Conservation (phyloP, 2,797 vertebrate genomes). For the Fratercula arctica region DNA sequence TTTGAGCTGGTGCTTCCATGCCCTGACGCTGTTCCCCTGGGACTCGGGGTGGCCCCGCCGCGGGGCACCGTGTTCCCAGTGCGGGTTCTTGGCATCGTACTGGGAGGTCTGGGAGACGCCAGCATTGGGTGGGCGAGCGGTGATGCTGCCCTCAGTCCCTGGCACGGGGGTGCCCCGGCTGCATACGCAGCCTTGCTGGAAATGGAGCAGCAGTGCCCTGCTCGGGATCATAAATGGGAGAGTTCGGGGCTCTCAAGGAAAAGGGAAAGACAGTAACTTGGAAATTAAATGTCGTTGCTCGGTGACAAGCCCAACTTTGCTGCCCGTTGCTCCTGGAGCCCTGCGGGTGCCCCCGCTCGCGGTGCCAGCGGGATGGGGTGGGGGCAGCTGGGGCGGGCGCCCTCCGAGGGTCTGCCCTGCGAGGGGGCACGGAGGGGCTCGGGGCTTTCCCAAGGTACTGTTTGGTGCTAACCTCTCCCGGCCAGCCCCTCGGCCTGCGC, state of each 20-base stretch:
- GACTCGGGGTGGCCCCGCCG: fast-evolving
- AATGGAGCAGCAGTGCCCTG: background rate
- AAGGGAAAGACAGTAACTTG: background rate
- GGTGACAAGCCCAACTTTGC: background rate
- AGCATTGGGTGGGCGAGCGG: fast-evolving
- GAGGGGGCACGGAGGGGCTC: fast-evolving
- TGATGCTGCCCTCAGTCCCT: background rate
- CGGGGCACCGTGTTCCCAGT: fast-evolving
- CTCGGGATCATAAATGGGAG: background rate
- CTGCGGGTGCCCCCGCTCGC: fast-evolving
- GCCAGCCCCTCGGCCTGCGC: background rate
- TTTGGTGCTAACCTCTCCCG: constrained; percentile 5
- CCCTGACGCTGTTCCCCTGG: background rate
- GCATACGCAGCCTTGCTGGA: background rate
- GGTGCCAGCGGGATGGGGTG: background rate
- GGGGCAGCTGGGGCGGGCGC: background rate
- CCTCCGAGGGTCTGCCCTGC: fast-evolving
- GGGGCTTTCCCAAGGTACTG: constrained; percentile 10
- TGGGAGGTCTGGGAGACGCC: background rate
- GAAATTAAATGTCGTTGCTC: background rate
- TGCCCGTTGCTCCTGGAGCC: background rate
- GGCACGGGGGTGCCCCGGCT: background rate
- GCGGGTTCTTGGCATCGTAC: background rate
- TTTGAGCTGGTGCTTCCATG: background rate
- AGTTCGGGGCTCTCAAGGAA: background rate